Evolutionary conservation across 2,113 vertebrate species (phyloP).

Genomic region (Heterocephalus glaber): DNA sequence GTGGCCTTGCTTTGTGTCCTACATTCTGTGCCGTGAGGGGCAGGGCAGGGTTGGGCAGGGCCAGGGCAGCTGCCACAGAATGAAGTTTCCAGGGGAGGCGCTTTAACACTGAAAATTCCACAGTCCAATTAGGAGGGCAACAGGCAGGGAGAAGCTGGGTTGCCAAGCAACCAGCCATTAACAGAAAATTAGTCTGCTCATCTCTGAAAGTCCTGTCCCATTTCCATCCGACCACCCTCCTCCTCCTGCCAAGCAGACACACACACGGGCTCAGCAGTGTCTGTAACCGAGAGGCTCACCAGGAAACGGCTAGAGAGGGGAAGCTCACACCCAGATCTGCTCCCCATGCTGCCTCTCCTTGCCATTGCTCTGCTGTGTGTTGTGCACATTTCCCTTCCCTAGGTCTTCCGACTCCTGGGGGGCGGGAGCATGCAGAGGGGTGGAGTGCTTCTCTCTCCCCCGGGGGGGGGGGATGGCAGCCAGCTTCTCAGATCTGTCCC

Average conservation of each 20-base stretch:
- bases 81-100: not conserved
- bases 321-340: not conserved
- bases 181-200: conserved; percentile 77
- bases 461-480: not conserved
- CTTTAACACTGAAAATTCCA: conserved; percentile 57
- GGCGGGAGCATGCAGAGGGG: not conserved
- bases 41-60: not conserved
- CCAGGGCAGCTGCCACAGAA: not conserved
- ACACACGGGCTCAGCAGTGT: not conserved
- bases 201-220: conserved; percentile 76
- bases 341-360: not conserved
- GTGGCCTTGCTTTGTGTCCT: not conserved
- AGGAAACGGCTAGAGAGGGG: not conserved
- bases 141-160: conserved; percentile 72
- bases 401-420: not conserved
- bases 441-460: not conserved
- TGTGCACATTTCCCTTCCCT: not conserved
- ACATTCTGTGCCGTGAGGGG: too few relatives aligned
- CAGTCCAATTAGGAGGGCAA: conserved; percentile 71
- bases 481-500: not conserved
- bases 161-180: conserved; percentile 81
- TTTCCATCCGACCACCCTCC: conserved; percentile 60
- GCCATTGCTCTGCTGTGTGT: rapidly evolving
- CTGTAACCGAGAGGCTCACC: not conserved
- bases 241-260: conserved; percentile 45